Evolutionary conservation across 2,888 invertebrate genomes (phyloP), one percentile per base, ranked within the genome.

Genomic region (Ochropacha duplaris): DNA sequence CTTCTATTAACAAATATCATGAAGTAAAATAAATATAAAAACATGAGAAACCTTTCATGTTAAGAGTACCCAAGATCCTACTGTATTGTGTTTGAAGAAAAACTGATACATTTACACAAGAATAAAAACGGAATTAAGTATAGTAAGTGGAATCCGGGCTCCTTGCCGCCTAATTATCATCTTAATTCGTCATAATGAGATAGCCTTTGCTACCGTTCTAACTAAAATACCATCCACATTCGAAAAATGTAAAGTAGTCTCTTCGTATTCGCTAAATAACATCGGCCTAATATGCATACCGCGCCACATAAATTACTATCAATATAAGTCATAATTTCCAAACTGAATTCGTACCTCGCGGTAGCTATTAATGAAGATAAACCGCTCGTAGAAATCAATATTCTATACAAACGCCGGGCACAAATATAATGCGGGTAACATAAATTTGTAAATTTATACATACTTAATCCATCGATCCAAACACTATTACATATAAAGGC

Each of bases 151-250:
- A 76, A 81, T 81, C 78, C 72, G 64, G 66, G 68, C 70, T 76
- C 75, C 68, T 69, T 73, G 71, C 74, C 63, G 72, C 68, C 76
- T 83, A 81, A 87, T 88, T 87, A 87, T 79, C 81, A 86, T 84
- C 71, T 83, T 83, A 87, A 87, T 86, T 83, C 71, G 65, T 78
- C 66, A 71, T 84, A 82, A 84, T 81, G 76, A 83, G 76, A 74
- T 63, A 66, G 66, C 73, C 58, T 60, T 59, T 54, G 87, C 86
- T 86, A 86, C 87, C 74, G 84, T 69, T 64, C 72, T 86, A 79
- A 79, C 65, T 64, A 73, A 78, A 86, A 84, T 68, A 67, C 61
- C 64, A 62, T 69, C 58, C 60, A 69, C 61, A 63, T 65, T 60
- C 69, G 70, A 69, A 76, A 71, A 16, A 52, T 69, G 72, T 72